These are phyloP conservation scores for Regulus satrapa DNA, from an alignment of 2,113 vertebrate species.

Conservation along the genomic window DNA sequence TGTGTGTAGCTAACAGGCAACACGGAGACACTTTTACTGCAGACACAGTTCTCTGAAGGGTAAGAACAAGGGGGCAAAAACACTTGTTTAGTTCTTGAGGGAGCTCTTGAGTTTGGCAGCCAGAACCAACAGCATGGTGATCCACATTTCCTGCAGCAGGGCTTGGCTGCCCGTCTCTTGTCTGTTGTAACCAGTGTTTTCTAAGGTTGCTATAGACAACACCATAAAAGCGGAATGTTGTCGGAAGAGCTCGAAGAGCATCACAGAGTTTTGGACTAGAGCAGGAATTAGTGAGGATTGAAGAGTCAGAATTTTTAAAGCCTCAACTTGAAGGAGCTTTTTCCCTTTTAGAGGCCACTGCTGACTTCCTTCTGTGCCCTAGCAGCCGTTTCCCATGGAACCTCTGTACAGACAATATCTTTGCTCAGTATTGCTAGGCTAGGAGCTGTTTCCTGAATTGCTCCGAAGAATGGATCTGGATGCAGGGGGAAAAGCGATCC, in stretches of 20 bases:
- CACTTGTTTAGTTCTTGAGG: conserved; percentile 11
- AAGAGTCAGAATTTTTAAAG: background rate
- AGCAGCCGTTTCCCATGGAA: background rate
- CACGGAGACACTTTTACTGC: background rate
- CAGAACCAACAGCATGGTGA: background rate
- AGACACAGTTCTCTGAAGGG: conserved; percentile 22
- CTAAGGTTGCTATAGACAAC: background rate
- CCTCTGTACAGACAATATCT: background rate
- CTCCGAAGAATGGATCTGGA: background rate
- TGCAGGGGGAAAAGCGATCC: background rate
- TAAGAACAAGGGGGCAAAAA: conserved; percentile 18
- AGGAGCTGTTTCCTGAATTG: background rate
- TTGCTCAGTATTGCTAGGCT: conserved; percentile 39
- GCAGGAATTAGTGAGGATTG: background rate
- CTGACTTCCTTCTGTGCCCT: background rate
- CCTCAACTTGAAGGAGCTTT: background rate
- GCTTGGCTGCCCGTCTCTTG: background rate
- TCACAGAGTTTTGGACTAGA: background rate
- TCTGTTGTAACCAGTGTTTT: conserved; percentile 6
- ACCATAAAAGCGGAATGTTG: background rate
- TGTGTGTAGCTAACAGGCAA: conserved; percentile 9
- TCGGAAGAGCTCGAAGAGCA: background rate
- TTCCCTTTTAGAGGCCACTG: background rate
- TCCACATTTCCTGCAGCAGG: background rate
- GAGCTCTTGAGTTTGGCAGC: conserved; percentile 8